Base-by-base conservation (phyloP, 2,113 vertebrate species). In the Elephantulus edwardii region DNA sequence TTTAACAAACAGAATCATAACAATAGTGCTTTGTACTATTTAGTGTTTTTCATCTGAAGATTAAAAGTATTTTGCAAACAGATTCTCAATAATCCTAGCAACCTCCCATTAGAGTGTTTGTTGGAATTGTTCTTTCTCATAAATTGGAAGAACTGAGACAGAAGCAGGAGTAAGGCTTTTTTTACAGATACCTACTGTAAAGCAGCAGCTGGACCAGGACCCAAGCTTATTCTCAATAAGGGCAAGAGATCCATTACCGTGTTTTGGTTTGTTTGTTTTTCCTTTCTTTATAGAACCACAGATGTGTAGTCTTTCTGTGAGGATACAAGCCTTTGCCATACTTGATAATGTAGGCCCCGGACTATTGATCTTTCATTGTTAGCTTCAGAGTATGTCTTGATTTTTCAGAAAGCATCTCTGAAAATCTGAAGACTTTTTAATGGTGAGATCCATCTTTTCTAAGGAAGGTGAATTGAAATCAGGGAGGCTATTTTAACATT, bases 51-150 rank as follows among this genome's bases (percentile, higher is more conserved):
- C 88, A 94, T 93, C 44, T 68, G 89, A 93, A 88, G 88, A 95
- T 95, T 94, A 90, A 86, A 95, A 95, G 62, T 95, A 96, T 96
- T 96, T 96, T 95, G 90, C 88, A 96, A 96, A 94, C 95, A 96
- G 88, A 84, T 83, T 94, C 90, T 86, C 82, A 80, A 88, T 94
- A 95, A 94, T 95, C 94, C 92, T 95, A 95, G 93, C 94, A 96
- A 96, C 95, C 89, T 92, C 83, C 50, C 62, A n/a, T 44, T 33
- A 64, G 89, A 38, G 28, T 58, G 60, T 66, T 40, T 88, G 60
- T 24, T n/a, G 58, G 64, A 60, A 42, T 85, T 75, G 70, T 82
- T 93, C 70, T 75, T 82, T 93, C 54, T 91, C 46, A n/a, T 48
- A 68, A 81, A 86, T 26, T 90, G 70, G 78, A 87, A 78, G 48